phyloP scores from a whole-genome alignment of 2,113 vertebrate genomes.

The Megaleporinus macrocephalus region DNA sequence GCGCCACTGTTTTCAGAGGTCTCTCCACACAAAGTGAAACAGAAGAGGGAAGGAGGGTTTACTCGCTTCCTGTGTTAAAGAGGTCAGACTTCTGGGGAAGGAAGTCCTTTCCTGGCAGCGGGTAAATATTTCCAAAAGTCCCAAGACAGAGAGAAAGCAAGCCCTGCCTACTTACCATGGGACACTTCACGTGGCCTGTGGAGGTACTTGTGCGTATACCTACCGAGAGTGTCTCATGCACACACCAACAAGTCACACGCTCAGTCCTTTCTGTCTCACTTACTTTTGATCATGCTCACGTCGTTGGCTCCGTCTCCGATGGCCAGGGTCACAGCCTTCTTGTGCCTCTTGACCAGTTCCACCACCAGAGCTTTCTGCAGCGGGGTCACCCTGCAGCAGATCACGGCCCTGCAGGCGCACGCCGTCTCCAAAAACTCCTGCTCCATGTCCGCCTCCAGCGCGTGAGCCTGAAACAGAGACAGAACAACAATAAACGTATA shows the following conservation, averaged over 20 bases:
- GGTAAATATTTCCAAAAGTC: background rate
- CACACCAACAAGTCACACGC: background rate
- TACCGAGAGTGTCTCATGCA: background rate
- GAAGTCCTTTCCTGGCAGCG: slow-evolving; percentile 19
- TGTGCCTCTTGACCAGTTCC: slow-evolving; percentile 93
- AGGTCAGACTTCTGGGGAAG: background rate
- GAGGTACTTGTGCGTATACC: too few species aligned
- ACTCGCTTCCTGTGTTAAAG: slow-evolving; percentile 12
- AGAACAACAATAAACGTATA: background rate
- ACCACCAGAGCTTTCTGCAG: slow-evolving; percentile 96
- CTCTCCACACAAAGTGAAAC: background rate
- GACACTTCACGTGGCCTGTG: too few species aligned
- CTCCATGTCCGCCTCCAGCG: slow-evolving; percentile 94
- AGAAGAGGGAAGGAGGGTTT: slow-evolving; percentile 14
- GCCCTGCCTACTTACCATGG: too few species aligned
- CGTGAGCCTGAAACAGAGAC: slow-evolving; percentile 81
- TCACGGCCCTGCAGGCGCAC: slow-evolving; percentile 89
- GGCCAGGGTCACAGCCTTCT: slow-evolving; percentile 92
- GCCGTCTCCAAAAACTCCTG: slow-evolving; percentile 89
- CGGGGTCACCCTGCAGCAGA: slow-evolving; percentile 94
- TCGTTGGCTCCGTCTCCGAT: slow-evolving; percentile 94
- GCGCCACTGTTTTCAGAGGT: background rate
- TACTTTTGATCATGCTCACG: slow-evolving; percentile 98
- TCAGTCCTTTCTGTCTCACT: slow-evolving; percentile 56
- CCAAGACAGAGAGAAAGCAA: background rate